These are phyloP conservation scores for Aphidius colemani DNA, from an alignment of 2,888 invertebrate species.

Conservation along the genomic window DNA sequence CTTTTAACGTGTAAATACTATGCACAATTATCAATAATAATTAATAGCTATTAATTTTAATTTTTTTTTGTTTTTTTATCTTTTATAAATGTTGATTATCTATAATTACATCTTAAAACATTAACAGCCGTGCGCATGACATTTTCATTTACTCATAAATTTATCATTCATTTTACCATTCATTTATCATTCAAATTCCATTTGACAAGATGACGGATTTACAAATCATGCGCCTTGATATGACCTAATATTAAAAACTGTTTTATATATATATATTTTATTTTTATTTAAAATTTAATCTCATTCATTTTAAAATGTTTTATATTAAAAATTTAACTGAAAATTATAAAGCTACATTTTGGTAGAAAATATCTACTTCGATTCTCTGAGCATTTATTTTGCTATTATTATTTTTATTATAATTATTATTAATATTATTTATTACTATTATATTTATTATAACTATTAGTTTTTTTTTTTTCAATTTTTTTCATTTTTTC, in stretches of 20 bases:
- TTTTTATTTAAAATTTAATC: slow-evolving; percentile 20
- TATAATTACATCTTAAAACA: slow-evolving; percentile 38
- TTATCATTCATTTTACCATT: not conserved
- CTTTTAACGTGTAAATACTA: slow-evolving; percentile 16
- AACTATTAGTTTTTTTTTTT: slow-evolving; percentile 3
- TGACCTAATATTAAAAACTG: slow-evolving; percentile 46
- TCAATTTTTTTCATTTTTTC: slow-evolving; percentile 31
- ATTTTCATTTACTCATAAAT: slow-evolving; percentile 8
- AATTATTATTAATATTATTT: too few species aligned
- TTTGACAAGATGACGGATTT: slow-evolving; percentile 2
- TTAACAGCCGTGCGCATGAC: slow-evolving; percentile 29
- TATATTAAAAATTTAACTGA: not conserved
- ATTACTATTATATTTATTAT: too few species aligned
- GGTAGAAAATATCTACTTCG: slow-evolving; percentile 51
- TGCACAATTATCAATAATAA: slow-evolving; percentile 3
- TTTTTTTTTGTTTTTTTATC: slow-evolving; percentile 9
- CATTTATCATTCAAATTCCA: too few species aligned
- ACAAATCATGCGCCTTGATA: slow-evolving; percentile 47
- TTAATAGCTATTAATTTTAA: slow-evolving; percentile 1
- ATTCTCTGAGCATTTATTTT: not conserved
- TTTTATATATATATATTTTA: slow-evolving; percentile 16
- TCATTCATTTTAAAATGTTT: slow-evolving; percentile 2
- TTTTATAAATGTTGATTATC: slow-evolving; percentile 24
- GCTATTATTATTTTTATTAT: not conserved
- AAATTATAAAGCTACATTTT: slow-evolving; percentile 36